These are phyloP conservation scores for Mirza zaza DNA, from an alignment of 2,113 vertebrate genomes.

Conservation along the genomic window DNA sequence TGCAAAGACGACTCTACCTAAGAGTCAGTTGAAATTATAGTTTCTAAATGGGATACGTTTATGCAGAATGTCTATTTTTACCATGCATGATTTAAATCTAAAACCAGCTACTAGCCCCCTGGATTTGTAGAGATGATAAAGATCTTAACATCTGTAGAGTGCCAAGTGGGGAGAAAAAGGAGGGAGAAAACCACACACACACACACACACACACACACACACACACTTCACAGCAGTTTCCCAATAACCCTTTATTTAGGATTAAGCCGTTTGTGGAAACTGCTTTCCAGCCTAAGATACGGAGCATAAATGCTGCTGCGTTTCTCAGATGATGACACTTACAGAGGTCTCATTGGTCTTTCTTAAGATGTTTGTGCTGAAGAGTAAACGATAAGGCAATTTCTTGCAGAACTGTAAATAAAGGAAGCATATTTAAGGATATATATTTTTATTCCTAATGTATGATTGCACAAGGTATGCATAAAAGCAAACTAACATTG, in stretches of 20 bases:
- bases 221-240: too few relatives aligned
- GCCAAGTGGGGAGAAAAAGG: accelerated
- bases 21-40: neutral
- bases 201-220: too few relatives aligned
- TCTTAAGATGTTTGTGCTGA: neutral
- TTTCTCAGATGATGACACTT: accelerated
- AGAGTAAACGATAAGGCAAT: accelerated
- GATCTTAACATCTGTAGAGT: neutral
- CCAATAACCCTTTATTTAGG: neutral
- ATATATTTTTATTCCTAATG: neutral
- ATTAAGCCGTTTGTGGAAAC: neutral
- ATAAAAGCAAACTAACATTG: neutral
- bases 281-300: neutral
- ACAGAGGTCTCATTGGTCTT: accelerated
- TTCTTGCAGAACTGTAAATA: neutral
- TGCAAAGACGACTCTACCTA: neutral
- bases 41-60: neutral
- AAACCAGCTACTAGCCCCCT: neutral
- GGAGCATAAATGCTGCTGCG: accelerated
- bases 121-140: neutral
- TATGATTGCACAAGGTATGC: neutral
- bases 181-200: neutral
- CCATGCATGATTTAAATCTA: neutral
- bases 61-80: neutral
- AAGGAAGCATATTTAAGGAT: too few relatives aligned